Base-by-base conservation (phyloP, 2,888 invertebrate species). In the Pantelozetes paolii region DNA sequence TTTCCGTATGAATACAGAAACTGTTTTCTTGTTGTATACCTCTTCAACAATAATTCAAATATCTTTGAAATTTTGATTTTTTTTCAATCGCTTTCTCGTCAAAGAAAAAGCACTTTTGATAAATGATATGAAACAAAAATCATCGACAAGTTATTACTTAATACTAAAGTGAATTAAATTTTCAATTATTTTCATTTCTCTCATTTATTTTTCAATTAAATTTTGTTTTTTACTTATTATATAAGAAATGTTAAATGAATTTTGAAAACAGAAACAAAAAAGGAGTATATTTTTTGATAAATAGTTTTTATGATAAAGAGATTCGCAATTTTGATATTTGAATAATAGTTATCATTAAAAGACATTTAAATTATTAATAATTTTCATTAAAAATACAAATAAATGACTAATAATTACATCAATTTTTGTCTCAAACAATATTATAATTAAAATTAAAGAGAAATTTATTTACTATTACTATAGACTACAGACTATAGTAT, bases 301-400 rank as follows among this genome's bases (percentile, higher is more conserved):
- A 45, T 45, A 15, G 8, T 54, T 54, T 13, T 50, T 50, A 20
- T 54, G 26, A 54, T 54, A 54, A 54, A 54, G 54, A 54, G 54
- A 54, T 54, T 54, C 54, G 2, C 36, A 36, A n/a, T 13, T 50
- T 18, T 59, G 59, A 62, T 62, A 15, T 59, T 20, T 23, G n/a
- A 62, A 62, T 36, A 32, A 62, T 62, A 62, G n/a, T 32, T 62
- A 62, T 62, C 30, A 62, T 62, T 62, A 36, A 62, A 62, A 62
- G 62, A 26, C 32, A 62, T 32, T 62, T 32, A 62, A 32, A 62
- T 32, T 62, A 32, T 32, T 62, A 32, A 62, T 62, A 36, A 62
- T n/a, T 62, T 62, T 26, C 62, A 62, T 26, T 28, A 30, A 62
- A 26, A 62, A 32, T 62, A 62, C 62, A 62, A 32, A 62, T 62